phyloP scores from a whole-genome alignment of 2,888 invertebrate species.

The Acanthosoma haemorrhoidale region DNA sequence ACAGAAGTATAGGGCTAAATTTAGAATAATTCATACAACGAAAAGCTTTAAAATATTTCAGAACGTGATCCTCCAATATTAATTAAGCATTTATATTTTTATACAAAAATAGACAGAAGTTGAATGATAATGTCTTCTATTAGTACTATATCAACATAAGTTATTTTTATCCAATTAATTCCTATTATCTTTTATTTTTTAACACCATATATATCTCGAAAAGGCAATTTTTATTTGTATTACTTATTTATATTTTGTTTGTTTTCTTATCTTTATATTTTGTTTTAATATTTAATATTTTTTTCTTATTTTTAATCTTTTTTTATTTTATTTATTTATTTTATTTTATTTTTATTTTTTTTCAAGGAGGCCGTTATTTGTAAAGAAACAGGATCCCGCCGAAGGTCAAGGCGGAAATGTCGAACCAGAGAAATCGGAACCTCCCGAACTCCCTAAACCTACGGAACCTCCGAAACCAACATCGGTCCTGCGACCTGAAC shows the following conservation, averaged over 20 bases:
- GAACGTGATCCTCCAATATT: too few relatives aligned
- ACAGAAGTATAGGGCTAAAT: too few relatives aligned
- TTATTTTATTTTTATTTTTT: neutral
- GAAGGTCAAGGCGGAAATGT: neutral
- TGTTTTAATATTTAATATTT: neutral
- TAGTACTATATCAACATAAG: too few relatives aligned
- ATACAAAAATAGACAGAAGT: too few relatives aligned
- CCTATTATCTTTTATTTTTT: too few relatives aligned
- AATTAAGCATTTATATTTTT: too few relatives aligned
- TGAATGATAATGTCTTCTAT: too few relatives aligned
- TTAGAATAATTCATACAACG: too few relatives aligned
- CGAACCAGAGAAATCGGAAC: slow-evolving; percentile 12
- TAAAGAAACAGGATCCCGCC: neutral
- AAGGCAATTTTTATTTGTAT: neutral
- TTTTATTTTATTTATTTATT: neutral
- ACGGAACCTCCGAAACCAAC: slow-evolving; percentile 19
- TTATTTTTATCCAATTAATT: too few relatives aligned
- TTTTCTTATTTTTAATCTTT: neutral
- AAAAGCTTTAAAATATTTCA: too few relatives aligned
- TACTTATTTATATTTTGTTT: neutral
- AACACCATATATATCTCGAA: too few relatives aligned
- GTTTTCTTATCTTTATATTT: too few relatives aligned
- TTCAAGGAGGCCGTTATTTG: slow-evolving; percentile 19
- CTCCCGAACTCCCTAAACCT: slow-evolving; percentile 3
- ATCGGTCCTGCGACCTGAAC: neutral